Conservation (phyloP, 2,888 invertebrate species). For the Gandaritis pyraliata region DNA sequence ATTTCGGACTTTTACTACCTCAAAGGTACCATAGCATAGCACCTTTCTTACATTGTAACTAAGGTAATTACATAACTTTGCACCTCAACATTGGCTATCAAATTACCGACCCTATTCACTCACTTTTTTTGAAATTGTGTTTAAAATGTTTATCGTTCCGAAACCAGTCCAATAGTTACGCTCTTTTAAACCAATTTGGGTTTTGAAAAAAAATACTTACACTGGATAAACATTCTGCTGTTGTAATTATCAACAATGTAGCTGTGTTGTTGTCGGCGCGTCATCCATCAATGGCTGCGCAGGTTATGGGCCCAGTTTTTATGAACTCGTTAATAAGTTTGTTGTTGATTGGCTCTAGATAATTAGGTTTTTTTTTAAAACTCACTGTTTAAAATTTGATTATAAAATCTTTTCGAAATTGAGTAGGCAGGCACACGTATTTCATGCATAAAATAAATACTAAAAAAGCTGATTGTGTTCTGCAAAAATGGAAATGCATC, state of each 20-base stretch:
- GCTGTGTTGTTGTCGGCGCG: not conserved
- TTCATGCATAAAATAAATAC: not conserved
- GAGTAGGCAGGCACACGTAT: too few relatives aligned
- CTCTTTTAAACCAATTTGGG: slow-evolving; percentile 3
- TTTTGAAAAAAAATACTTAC: not conserved
- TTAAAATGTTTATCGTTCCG: slow-evolving; percentile 13
- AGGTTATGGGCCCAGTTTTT: slow-evolving; percentile 27
- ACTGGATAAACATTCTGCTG: slow-evolving; percentile 6
- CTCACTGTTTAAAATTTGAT: too few relatives aligned
- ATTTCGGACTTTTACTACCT: too few relatives aligned
- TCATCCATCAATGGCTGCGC: slow-evolving; percentile 20
- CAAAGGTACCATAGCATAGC: too few relatives aligned
- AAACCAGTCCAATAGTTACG: not conserved
- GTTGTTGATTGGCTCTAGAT: slow-evolving; percentile 21
- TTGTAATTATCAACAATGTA: slow-evolving; percentile 5
- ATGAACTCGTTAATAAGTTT: slow-evolving; percentile 23
- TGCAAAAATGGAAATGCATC: not conserved
- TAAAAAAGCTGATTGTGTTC: not conserved
- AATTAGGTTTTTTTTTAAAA: not conserved
- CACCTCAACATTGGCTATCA: too few relatives aligned
- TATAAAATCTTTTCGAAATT: too few relatives aligned
- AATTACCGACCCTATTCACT: too few relatives aligned
- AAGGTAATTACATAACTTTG: too few relatives aligned
- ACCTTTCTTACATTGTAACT: not conserved
- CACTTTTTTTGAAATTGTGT: not conserved